These are phyloP conservation scores for Rhingia campestris DNA, from an alignment of 2,888 invertebrate species.

Conservation along the genomic window DNA sequence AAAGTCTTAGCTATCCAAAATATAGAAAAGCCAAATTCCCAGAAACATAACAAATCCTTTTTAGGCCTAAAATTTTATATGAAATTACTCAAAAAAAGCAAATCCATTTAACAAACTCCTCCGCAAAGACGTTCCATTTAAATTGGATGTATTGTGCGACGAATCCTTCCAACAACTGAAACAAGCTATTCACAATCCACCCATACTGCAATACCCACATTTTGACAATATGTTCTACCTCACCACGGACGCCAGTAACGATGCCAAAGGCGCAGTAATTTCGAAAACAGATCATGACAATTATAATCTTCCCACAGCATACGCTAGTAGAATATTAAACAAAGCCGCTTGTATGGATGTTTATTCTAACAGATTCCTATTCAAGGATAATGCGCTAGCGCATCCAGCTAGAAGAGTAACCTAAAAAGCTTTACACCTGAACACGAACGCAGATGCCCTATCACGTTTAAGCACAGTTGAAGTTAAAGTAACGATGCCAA, in stretches of 20 bases:
- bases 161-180: background rate
- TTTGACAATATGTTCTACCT: no score
- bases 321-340: no score
- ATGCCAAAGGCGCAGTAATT: no score
- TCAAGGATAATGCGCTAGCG: slow-evolving; percentile 76
- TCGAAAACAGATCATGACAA: no score
- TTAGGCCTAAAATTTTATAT: slow-evolving; percentile 1
- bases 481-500: no score
- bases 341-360: slow-evolving; percentile 75
- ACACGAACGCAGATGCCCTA: slow-evolving; percentile 17
- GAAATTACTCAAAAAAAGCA: slow-evolving; percentile 6
- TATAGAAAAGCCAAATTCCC: background rate
- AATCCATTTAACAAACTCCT: slow-evolving; percentile 13
- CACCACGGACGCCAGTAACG: no score
- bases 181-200: slow-evolving; percentile 48
- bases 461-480: slow-evolving; percentile 11
- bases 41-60: slow-evolving; percentile 5
- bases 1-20: slow-evolving; percentile 2
- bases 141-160: background rate
- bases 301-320: no score
- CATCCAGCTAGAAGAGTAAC: slow-evolving; percentile 49
- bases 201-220: slow-evolving; percentile 76
- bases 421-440: slow-evolving; percentile 13
- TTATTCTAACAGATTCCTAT: slow-evolving; percentile 74
- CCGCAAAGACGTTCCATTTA: background rate